Base-by-base conservation (phyloP, 2,113 vertebrate genomes). In the Scophthalmus maximus region DNA sequence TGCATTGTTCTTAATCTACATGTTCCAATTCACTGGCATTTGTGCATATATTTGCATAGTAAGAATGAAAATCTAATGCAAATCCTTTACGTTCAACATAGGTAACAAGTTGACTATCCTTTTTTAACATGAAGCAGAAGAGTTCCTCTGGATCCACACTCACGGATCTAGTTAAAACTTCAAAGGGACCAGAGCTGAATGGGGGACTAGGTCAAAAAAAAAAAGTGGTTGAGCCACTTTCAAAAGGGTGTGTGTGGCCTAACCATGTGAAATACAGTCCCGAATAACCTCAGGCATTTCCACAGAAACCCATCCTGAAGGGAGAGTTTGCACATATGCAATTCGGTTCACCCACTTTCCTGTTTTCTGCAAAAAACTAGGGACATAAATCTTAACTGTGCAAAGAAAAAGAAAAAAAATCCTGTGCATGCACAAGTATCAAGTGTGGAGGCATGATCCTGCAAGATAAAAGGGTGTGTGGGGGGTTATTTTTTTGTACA, bases 141-240 rank as follows among this genome's bases (percentile, higher is more conserved):
- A 73, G 70, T 68, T 69, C 65, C 51, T 71, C 66, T 79, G 64
- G 51, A 69, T 73, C 71, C 75, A 83, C 68, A 68, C 52, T 50
- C 57, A 64, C 74, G 61, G 25, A 71, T 76, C 61, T 34, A 55
- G 81, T 77, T 82, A 66, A 83, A 85, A 89, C 79, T 86, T 87
- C 88, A 88, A 89, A 86, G 73, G 57, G 67, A n/a, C 67, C 70
- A 67, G 58, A 2, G 22, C 50, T 50, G 77, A 88, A 82, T 75
- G 53, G 68, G n/a, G 67, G 74, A 82, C 74, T 23, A 62, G 68
- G 55, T 89, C 80, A 77, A 87, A 84, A 68, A 83, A 86, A 82
- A 68, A 83, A 86, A 82, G 83, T 78, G 77, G 79, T 72, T 73
- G 36, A 75, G 71, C 80, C 73, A 82, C 84, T 85, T 84, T 87